Evolutionary conservation across 1,140 invertebrate genomes (phyloP).

Genomic region (Drosophila grimshawi): DNA sequence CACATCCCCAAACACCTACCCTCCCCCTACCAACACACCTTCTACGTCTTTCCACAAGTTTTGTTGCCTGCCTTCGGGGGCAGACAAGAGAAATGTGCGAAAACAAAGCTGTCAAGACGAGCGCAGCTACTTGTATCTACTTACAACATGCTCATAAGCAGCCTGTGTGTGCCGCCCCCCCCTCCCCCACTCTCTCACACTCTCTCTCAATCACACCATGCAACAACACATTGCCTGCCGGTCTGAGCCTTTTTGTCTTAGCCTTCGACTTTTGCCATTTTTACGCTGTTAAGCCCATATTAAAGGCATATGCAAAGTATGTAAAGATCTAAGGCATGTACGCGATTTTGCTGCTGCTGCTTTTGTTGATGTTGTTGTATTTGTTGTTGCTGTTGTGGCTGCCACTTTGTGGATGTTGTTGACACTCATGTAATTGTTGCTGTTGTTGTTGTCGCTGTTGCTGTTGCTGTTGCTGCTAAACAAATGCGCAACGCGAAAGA

Average conservation of each 20-base stretch:
- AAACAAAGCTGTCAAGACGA: slow-evolving; percentile 68
- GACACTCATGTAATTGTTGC: slow-evolving; percentile 47
- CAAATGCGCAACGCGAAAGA: slow-evolving; percentile 53
- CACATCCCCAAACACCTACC: slow-evolving; percentile 1
- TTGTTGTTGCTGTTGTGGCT: slow-evolving; percentile 47
- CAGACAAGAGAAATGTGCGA: slow-evolving; percentile 38
- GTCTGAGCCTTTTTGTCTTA: slow-evolving; percentile 56
- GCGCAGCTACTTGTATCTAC: slow-evolving; percentile 65
- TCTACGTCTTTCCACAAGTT: neutral
- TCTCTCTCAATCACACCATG: too few species aligned
- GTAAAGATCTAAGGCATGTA: slow-evolving; percentile 26
- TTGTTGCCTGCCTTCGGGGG: neutral
- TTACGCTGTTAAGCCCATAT: slow-evolving; percentile 74
- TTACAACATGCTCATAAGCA: slow-evolving; percentile 45
- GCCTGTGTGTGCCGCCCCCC: neutral
- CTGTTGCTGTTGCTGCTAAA: slow-evolving; percentile 22
- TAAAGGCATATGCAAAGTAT: slow-evolving; percentile 79
- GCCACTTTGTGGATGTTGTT: slow-evolving; percentile 70
- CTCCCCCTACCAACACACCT: neutral
- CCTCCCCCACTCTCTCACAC: too few species aligned
- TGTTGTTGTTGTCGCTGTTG: neutral
- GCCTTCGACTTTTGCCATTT: slow-evolving; percentile 73
- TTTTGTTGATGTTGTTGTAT: neutral
- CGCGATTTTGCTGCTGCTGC: slow-evolving; percentile 17
- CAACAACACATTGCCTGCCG: neutral